These are phyloP conservation scores for Tetragnatha versicolor DNA, from an alignment of 1,140 invertebrate genomes.

Conservation along the genomic window DNA sequence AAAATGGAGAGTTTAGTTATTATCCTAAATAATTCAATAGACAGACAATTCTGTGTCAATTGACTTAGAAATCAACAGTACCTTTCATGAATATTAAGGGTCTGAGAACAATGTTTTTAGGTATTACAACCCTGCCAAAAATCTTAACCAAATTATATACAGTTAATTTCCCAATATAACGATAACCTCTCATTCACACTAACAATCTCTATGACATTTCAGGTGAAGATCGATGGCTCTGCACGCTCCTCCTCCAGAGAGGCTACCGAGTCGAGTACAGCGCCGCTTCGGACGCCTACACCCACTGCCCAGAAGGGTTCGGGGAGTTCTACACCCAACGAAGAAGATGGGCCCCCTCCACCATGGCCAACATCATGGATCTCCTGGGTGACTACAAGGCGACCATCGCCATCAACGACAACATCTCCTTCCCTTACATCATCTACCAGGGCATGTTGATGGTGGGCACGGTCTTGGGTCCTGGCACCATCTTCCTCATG, in stretches of 20 bases:
- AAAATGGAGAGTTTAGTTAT: too few relatives aligned
- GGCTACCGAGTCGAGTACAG: conserved; percentile 74
- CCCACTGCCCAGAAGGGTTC: conserved; percentile 72
- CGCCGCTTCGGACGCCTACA: conserved; percentile 73
- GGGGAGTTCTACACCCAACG: conserved; percentile 73
- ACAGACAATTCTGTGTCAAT: too few relatives aligned
- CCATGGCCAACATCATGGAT: conserved; percentile 74
- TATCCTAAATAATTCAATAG: too few relatives aligned
- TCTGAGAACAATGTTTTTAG: too few relatives aligned
- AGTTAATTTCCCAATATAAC: too few relatives aligned
- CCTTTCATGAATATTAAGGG: too few relatives aligned
- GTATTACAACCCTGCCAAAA: too few relatives aligned
- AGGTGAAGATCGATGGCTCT: conserved; percentile 74
- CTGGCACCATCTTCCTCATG: conserved; percentile 73
- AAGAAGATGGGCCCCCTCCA: conserved; percentile 74
- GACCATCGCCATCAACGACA: conserved; percentile 69
- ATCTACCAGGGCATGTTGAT: conserved; percentile 67
- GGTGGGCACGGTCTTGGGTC: conserved; percentile 70
- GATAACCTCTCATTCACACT: too few relatives aligned
- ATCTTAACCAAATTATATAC: too few relatives aligned
- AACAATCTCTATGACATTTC: conserved; percentile 9
- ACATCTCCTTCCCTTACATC: conserved; percentile 71
- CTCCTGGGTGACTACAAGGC: conserved; percentile 67
- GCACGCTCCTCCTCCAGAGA: conserved; percentile 71
- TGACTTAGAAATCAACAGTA: too few relatives aligned